phyloP scores from a whole-genome alignment of 2,113 vertebrate genomes.

The Gopherus evgoodei region DNA sequence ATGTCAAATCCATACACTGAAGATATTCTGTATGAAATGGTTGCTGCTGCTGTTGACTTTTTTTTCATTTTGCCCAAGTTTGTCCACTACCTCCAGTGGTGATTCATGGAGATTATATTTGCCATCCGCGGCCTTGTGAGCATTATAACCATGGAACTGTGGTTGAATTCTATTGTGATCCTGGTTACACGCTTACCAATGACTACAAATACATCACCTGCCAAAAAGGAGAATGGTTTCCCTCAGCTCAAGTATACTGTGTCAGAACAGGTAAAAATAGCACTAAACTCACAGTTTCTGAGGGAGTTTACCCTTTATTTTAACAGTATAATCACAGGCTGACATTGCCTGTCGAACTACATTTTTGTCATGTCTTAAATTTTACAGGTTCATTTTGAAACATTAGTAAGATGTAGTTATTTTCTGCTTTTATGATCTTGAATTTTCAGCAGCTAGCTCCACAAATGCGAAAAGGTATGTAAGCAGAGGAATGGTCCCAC shows the following conservation, averaged over 20 bases:
- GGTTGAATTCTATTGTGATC: constrained; percentile 90
- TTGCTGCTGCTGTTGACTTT: constrained; percentile 21
- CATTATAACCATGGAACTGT: constrained; percentile 88
- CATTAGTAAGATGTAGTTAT: neutral
- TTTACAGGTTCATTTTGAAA: neutral
- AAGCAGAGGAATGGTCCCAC: too few relatives aligned
- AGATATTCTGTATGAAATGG: neutral
- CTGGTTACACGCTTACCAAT: constrained; percentile 87
- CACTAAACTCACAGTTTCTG: fast-evolving
- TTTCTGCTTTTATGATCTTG: neutral
- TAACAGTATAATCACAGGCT: neutral
- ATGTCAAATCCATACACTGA: neutral
- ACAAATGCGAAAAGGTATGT: neutral
- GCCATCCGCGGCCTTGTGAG: constrained; percentile 89
- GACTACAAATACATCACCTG: constrained; percentile 93
- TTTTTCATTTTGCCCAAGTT: constrained; percentile 76
- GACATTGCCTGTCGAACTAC: neutral
- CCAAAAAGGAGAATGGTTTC: constrained; percentile 90
- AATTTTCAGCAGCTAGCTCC: neutral
- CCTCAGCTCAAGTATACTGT: constrained; percentile 87
- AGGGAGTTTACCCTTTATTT: neutral
- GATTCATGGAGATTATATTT: constrained; percentile 88
- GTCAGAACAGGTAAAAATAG: constrained; percentile 81
- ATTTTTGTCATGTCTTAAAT: neutral
- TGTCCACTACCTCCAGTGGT: constrained; percentile 89